Evolutionary conservation across 1,140 invertebrate species (phyloP), one percentile per base, ranked within the genome.

Genomic region (Drosophila seguyi): DNA sequence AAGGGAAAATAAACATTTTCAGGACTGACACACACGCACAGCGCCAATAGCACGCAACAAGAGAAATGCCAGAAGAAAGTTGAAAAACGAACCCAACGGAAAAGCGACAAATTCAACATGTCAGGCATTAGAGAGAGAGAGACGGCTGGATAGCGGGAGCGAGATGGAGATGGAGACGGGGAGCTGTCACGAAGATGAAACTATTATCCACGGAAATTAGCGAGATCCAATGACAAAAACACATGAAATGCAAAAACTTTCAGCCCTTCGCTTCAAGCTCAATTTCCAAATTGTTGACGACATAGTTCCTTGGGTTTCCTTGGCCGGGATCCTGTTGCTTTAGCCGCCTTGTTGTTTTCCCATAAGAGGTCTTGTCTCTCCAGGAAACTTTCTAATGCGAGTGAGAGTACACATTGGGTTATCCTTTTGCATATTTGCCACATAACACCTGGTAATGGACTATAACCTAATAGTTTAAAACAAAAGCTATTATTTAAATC

Each of bases 181-280:
- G n/a, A 47, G 39, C 44, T 71, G 68, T 73, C 81, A 85, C 77
- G 81, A 80, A 87, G 79, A 87, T 83, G 83, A 87, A 86, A 86
- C 83, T 86, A 86, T 86, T 86, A 86, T 86, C 83, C 83, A 83
- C 75, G 83, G 83, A 87, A 87, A 87, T 87, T 88, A 87, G 84
- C 84, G 84, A 66, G 72, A 61, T 84, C 61, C 84, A 66, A 76
- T 73, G 71, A 63, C 84, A 88, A 88, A 73, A 83, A 87, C 79
- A 88, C 84, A 87, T 83, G 71, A 83, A 83, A 83, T 80, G 79
- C 72, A 83, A 74, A 77, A 88, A 87, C 72, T 87, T 87, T 87
- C 79, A 53, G 53, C 48, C 41, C 62, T 38, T 38, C 52, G 56
- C 73, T 81, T 88, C 76, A 79, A 73, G 84, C 71, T 65, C 80